Evolutionary conservation across 2,888 invertebrate genomes (phyloP).

Genomic region (Synergus itoensis): DNA sequence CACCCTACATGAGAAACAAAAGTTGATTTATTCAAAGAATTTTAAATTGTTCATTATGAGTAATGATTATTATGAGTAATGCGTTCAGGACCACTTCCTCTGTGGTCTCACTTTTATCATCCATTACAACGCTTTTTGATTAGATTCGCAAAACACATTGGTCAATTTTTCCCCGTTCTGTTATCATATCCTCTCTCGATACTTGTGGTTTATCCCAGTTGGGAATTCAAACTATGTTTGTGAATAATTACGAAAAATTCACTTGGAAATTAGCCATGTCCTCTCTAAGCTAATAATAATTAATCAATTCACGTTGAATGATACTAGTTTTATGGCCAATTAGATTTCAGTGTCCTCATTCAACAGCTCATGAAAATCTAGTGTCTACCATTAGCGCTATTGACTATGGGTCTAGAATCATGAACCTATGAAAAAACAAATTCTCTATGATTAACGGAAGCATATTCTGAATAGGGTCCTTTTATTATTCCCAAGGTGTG

Average conservation of each 20-base stretch:
- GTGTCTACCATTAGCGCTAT: not conserved
- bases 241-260: not conserved
- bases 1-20: not conserved
- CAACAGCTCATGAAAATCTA: not conserved
- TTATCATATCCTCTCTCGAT: constrained; percentile 37
- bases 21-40: not conserved
- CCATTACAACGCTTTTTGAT: constrained; percentile 38
- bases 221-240: not conserved
- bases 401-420: not conserved
- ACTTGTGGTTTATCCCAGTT: constrained; percentile 31
- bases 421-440: not conserved
- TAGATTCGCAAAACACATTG: constrained; percentile 9
- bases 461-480: constrained; percentile 9
- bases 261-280: not conserved
- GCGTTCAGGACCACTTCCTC: constrained; percentile 21
- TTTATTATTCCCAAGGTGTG: constrained; percentile 5
- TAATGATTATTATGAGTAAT: constrained; percentile 11
- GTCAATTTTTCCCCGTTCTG: constrained; percentile 17
- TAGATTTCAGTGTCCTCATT: not conserved
- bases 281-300: not conserved
- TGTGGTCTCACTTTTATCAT: constrained; percentile 30
- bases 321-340: not conserved
- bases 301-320: not conserved
- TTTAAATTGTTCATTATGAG: not conserved
- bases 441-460: not conserved